A percentile compares a stretch with the other conserved stretches of the same genome.
These are phyloP conservation scores for Apogon hyalosoma DNA, from an alignment of 2,797 vertebrate species.

Conservation along the genomic window DNA sequence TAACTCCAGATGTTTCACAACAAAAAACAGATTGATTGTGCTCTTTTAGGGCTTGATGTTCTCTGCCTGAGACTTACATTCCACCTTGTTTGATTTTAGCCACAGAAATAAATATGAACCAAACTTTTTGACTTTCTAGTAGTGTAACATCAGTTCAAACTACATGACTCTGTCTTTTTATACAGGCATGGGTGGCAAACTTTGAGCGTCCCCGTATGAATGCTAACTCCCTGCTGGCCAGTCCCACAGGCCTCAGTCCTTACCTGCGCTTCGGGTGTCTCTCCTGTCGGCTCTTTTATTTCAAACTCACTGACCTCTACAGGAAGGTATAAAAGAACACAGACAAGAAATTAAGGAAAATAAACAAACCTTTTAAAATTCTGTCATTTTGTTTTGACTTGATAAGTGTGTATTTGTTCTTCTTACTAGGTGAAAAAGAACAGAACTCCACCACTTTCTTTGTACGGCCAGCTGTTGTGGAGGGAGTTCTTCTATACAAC, in stretches of 20 bases:
- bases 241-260: constrained; percentile 93
- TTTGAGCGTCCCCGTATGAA: constrained; percentile 96
- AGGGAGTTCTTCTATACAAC: constrained; percentile 96
- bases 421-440: constrained; percentile 91
- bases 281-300: constrained; percentile 95
- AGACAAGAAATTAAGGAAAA: background rate
- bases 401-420: background rate
- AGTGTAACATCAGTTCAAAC: background rate
- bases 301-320: constrained; percentile 95
- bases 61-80: background rate
- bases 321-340: constrained; percentile 87
- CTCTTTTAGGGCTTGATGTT: accelerated
- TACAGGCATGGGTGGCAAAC: constrained; percentile 94
- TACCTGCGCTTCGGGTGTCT: constrained; percentile 96
- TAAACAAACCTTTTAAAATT: background rate
- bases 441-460: constrained; percentile 90
- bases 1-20: background rate
- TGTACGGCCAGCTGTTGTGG: constrained; percentile 95
- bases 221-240: constrained; percentile 93
- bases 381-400: background rate
- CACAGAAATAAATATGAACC: background rate
- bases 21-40: background rate
- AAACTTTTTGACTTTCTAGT: background rate
- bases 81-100: background rate
- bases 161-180: constrained; percentile 36